Conservation (phyloP, 2,888 invertebrate species). For the Coremacera marginata region DNA sequence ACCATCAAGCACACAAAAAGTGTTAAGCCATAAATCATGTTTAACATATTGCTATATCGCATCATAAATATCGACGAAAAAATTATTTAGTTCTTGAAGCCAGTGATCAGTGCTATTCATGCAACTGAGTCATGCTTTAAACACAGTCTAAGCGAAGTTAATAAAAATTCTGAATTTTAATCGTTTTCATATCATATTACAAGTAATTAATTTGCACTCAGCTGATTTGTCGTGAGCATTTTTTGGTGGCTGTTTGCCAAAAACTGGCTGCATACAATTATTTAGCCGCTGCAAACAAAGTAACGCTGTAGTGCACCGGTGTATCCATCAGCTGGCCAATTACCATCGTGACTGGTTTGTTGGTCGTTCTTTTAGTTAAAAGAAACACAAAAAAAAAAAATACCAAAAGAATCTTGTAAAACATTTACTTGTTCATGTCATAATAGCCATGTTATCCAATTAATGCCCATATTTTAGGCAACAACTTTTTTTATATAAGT, state of each 20-base stretch:
- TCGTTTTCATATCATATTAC: slow-evolving; percentile 15
- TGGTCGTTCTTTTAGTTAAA: background rate
- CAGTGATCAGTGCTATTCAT: background rate
- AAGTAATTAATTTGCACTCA: slow-evolving; percentile 12
- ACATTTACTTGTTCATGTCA: slow-evolving; percentile 12
- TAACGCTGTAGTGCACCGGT: background rate
- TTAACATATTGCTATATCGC: background rate
- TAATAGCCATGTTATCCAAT: slow-evolving; percentile 21
- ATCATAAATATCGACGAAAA: too few species aligned
- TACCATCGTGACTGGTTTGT: background rate
- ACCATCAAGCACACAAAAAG: background rate
- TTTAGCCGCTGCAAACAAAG: background rate
- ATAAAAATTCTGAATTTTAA: slow-evolving; percentile 8
- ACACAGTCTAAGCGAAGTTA: background rate
- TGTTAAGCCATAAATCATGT: slow-evolving; percentile 31
- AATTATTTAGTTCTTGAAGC: background rate
- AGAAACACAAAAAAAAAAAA: background rate
- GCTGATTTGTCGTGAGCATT: background rate
- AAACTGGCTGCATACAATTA: background rate
- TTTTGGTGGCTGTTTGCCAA: background rate
- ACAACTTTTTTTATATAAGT: background rate
- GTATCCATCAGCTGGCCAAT: slow-evolving; percentile 25
- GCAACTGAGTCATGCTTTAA: slow-evolving; percentile 24
- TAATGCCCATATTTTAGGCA: slow-evolving; percentile 14
- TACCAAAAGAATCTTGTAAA: background rate